Evolutionary conservation across 30 jellyfish, hydroid and myxozoan genomes (phyloP), one percentile per base, ranked within the genome.

Genomic region (Turritopsis dohrnii): DNA sequence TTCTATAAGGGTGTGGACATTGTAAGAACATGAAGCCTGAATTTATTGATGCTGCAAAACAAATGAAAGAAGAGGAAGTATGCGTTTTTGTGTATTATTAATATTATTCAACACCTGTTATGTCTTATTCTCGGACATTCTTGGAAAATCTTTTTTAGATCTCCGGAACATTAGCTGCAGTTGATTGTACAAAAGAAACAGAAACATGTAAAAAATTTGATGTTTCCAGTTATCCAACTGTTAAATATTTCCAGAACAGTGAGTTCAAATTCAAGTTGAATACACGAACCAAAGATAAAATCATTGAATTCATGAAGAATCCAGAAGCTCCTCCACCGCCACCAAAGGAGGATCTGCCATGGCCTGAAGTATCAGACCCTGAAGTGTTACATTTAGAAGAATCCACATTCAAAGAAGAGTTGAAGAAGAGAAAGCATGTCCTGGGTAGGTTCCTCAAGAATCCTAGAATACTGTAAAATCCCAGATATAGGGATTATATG

Each of bases 311-410:
- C 85, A 92, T 92, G 98, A 92, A 92, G 73, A 93, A 92, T 74
- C 98, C 98, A 25, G 83, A 87, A 53, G 98, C 87, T 80, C 98
- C 98, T 0, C 98, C 98, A 18, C 98, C 95, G 54, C 97, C 98
- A 0, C 98, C 98, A 52, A 95, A 95, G 16, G 96, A 85, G 25
- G 98, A 92, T 22, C 79, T 65, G 54, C 96, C 98, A 52, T 92
- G 98, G 98, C 53, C 89, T 24, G 96, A 92, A 53, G 83, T 93
- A 16, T 92, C 98, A 7, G 83, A 75, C 53, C 81, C 94, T 8
- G 88, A 84, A 29, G 77, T 92, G 27, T 92, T 92, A 28, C 98
- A 92, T 72, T 84, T 92, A 13, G 74, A 77, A 26, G 96, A 92
- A 26, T 89, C 65, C 71, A 84, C 23, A 23, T 92, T 92, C 83